Base-by-base conservation (phyloP, 2,888 invertebrate genomes). In the Tachina grossa region DNA sequence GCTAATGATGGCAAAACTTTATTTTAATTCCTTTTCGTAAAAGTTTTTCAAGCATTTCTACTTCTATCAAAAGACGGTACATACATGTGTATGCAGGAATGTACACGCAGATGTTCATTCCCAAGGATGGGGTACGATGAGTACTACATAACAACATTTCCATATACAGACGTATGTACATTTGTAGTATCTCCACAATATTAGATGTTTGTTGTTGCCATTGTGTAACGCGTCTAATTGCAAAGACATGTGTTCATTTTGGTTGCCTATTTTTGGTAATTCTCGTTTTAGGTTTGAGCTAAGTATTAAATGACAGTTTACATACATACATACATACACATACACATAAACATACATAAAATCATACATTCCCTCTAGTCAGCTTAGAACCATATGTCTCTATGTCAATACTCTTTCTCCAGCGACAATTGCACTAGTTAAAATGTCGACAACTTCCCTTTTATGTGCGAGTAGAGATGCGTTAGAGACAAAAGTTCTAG, bases 1-100 rank as follows among this genome's bases (percentile, higher is more conserved):
- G 80, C 83, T 86, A 81, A 86, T 86, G 80, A 83, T 81, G 80
- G 55, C 14, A 81, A 72, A 83, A 83, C 79, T 79, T 80, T 83
- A 79, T 83, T 78, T 83, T 85, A 80, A 80, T 80, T 59, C 66
- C 59, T 77, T 59, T 72, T 71, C 66, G 39, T 69, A 75, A 79
- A 68, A 80, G 47, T 83, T 68, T 71, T 72, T 76, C 65, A 71
- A 71, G 71, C 41, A 68, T 55, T 66, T 79, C 39, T 66, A 81
- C 71, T 72, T 55, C 71, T 76, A 65, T 47, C 5, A 16, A 47
- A 59, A 3, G 41, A 59, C n/a, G 0, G 2, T 45, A 2, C 16
- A 49, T 59, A 14, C 9, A 41, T 41, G 16, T 41, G 41, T n/a
- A 59, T 59, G n/a, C 6, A 19, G 10, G 3, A 3, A 22, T 10